Conservation (phyloP, 2,797 vertebrate genomes). For the Scomberomorus guttatus region DNA sequence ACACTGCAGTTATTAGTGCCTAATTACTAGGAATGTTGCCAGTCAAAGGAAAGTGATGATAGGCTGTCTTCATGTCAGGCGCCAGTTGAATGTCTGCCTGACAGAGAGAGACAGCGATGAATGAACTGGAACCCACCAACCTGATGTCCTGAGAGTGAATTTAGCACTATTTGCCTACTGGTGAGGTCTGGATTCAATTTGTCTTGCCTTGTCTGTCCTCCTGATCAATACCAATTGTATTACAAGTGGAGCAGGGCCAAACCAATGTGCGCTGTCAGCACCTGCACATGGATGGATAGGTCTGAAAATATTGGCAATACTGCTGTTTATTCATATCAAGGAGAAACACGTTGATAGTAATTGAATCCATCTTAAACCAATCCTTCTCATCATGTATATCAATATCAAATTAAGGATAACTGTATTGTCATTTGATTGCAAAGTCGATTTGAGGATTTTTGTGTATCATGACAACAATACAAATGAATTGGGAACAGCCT, state of each 20-base stretch:
- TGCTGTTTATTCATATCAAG: conserved; percentile 63
- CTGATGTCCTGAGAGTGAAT: conserved; percentile 43
- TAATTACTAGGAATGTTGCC: conserved; percentile 58
- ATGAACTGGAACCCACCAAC: conserved; percentile 55
- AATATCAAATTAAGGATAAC: conserved; percentile 55
- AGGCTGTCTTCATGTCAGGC: conserved; percentile 41
- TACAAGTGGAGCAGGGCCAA: conserved; percentile 68
- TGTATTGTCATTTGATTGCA: conserved; percentile 39
- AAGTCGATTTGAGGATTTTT: conserved; percentile 21
- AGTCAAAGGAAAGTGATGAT: conserved; percentile 66
- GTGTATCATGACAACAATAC: background rate
- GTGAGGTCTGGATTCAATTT: conserved; percentile 69
- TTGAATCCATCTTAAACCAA: conserved; percentile 53
- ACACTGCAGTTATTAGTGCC: conserved; percentile 51
- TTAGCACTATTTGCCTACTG: conserved; percentile 41
- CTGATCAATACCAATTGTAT: conserved; percentile 83
- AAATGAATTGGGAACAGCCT: background rate
- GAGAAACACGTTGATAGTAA: conserved; percentile 54
- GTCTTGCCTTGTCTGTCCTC: conserved; percentile 67
- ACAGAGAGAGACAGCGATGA: conserved; percentile 44
- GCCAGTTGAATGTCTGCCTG: conserved; percentile 39
- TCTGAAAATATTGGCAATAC: conserved; percentile 56
- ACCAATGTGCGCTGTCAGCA: conserved; percentile 78
- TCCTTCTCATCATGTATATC: conserved; percentile 38
- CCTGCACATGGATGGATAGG: conserved; percentile 58